Conservation (phyloP, 1,140 invertebrate species). For the Sminthurides bifidus region DNA sequence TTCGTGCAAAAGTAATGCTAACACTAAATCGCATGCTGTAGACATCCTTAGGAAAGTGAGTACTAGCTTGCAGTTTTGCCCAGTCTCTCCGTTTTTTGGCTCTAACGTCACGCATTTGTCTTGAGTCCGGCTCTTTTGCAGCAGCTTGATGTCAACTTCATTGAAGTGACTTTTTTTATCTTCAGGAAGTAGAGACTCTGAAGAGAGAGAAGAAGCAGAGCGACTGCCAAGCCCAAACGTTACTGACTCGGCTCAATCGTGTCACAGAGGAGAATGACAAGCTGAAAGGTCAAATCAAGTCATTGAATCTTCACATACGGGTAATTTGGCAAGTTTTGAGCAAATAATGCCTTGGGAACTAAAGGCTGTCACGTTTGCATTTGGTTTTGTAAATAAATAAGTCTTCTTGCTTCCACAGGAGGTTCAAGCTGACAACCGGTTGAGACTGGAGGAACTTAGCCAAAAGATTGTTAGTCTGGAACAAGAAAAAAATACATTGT, state of each 20-base stretch:
- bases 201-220: constrained; percentile 20
- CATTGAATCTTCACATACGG: constrained; percentile 18
- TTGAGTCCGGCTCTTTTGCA: no score
- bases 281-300: constrained; percentile 26
- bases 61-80: not conserved
- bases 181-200: constrained; percentile 23
- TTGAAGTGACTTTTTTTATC: not conserved
- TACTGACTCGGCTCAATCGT: constrained; percentile 24
- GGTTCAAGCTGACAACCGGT: constrained; percentile 13
- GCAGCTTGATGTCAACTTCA: not conserved
- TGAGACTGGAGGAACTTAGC: constrained; percentile 14
- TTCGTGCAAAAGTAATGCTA: constrained; percentile 17
- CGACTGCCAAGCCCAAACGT: constrained; percentile 7
- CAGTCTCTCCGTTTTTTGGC: not conserved
- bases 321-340: constrained; percentile 1
- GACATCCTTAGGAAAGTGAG: constrained; percentile 20
- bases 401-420: constrained; percentile 8
- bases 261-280: constrained; percentile 22
- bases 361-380: not conserved
- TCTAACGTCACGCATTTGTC: no score
- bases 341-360: not conserved
- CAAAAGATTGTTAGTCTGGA: constrained; percentile 17
- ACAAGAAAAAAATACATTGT: constrained; percentile 16
- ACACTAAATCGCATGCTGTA: constrained; percentile 15
- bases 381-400: not conserved